Conservation (phyloP, 2,888 invertebrate genomes). For the Kryphioiulus occultus region DNA sequence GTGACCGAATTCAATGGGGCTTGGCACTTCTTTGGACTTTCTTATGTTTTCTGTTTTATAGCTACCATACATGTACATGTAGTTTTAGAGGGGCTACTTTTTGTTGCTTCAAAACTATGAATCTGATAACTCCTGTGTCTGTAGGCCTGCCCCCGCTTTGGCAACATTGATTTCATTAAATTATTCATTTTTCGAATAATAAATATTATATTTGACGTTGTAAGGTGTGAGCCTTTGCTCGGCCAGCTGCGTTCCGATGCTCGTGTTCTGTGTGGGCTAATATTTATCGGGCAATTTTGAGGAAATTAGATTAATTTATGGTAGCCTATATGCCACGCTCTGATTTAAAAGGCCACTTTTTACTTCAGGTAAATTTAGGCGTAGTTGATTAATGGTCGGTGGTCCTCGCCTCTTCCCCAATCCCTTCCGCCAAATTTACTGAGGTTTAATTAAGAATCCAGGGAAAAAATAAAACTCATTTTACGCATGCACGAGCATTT, state of each 20-base stretch:
- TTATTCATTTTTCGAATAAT: too few relatives aligned
- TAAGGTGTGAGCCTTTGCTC: too few relatives aligned
- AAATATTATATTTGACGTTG: too few relatives aligned
- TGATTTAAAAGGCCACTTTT: neutral
- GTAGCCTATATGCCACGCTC: conserved; percentile 40
- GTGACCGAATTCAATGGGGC: too few relatives aligned
- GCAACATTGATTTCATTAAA: too few relatives aligned
- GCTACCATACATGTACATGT: too few relatives aligned
- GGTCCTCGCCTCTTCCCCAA: neutral
- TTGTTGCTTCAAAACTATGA: too few relatives aligned
- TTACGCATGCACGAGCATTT: neutral
- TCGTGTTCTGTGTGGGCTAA: neutral
- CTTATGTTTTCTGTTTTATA: too few relatives aligned
- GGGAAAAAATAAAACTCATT: neutral
- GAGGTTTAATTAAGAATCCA: neutral
- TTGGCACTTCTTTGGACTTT: too few relatives aligned
- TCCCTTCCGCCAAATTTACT: neutral
- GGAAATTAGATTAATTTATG: neutral
- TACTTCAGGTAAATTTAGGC: neutral
- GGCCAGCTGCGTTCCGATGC: neutral
- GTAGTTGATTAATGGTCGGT: neutral
- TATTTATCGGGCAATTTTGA: neutral
- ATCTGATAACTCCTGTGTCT: too few relatives aligned
- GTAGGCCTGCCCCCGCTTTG: too few relatives aligned
- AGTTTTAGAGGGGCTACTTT: too few relatives aligned